A percentile compares a stretch with the other conserved stretches of the same genome.
Evolutionary conservation across 2,888 invertebrate genomes (phyloP).

Genomic region (Brenthis hecate): DNA sequence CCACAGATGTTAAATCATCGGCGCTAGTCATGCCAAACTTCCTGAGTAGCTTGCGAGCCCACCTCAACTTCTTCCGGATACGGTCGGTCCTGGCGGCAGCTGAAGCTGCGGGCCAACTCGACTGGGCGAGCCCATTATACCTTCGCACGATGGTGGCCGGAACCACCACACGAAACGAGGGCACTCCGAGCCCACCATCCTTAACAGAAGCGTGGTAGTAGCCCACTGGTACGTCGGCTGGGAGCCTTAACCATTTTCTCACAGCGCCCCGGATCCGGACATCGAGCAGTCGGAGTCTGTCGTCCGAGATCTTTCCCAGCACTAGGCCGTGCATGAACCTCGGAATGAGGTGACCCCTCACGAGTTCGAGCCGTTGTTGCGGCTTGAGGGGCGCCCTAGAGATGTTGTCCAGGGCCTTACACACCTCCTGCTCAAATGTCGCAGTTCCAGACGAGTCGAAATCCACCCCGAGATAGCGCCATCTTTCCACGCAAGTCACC

Average conservation of each 20-base stretch:
- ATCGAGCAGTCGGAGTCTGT: constrained; percentile 49
- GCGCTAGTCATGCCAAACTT: neutral
- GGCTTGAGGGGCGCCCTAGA: constrained; percentile 55
- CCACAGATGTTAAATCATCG: neutral
- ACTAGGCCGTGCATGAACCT: constrained; percentile 53
- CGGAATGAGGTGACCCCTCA: constrained; percentile 55
- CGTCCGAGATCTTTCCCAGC: constrained; percentile 45
- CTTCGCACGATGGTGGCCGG: too few relatives aligned
- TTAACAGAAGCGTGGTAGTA: constrained; percentile 49
- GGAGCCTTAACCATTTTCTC: constrained; percentile 49
- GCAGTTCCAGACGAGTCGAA: constrained; percentile 48
- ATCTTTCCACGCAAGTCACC: constrained; percentile 44
- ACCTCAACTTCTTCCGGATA: constrained; percentile 39
- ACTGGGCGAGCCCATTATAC: too few relatives aligned
- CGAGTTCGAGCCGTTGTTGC: constrained; percentile 53
- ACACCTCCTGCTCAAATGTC: constrained; percentile 44
- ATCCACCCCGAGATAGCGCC: constrained; percentile 50
- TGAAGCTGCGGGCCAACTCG: too few relatives aligned
- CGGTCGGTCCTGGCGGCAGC: too few relatives aligned
- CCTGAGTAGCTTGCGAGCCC: neutral
- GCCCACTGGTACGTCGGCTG: constrained; percentile 44
- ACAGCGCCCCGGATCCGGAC: constrained; percentile 45
- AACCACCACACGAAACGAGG: too few relatives aligned
- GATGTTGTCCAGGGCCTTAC: constrained; percentile 44
- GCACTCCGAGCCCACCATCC: constrained; percentile 44